Conservation (phyloP, 2,797 vertebrate genomes). For the Cryptoprocta ferox region DNA sequence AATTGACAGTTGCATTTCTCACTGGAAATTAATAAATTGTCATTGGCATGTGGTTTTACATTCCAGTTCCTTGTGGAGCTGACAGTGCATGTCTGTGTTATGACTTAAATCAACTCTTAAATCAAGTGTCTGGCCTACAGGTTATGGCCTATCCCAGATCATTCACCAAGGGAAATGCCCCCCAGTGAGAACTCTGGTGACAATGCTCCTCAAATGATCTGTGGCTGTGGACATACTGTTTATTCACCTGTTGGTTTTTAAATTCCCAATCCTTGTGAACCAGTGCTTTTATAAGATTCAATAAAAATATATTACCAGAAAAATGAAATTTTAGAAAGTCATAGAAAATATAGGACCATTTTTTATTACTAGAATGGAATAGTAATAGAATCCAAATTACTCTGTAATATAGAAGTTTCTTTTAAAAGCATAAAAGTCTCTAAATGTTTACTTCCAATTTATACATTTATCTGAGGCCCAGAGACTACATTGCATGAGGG, state of each 20-base stretch:
- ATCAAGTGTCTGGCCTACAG: conserved; percentile 32
- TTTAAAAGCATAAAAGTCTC: background rate
- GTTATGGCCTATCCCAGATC: background rate
- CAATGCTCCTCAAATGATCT: background rate
- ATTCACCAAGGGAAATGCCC: background rate
- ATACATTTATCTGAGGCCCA: background rate
- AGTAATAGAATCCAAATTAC: background rate
- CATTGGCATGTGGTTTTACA: conserved; percentile 23
- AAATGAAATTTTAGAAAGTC: background rate
- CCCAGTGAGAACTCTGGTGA: background rate
- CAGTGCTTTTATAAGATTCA: conserved; percentile 18
- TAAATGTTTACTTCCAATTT: background rate
- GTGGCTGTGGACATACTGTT: background rate
- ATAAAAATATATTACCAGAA: conserved; percentile 14
- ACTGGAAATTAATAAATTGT: background rate
- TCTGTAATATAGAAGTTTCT: conserved; percentile 2
- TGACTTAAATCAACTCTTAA: background rate
- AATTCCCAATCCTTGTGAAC: background rate
- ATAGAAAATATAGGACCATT: background rate
- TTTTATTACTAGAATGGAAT: background rate
- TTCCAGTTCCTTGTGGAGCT: background rate
- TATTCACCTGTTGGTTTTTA: background rate
- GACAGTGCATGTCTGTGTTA: background rate
- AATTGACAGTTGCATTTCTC: background rate
- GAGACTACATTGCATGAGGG: background rate